A percentile compares a stretch with the other conserved stretches of the same genome.
phyloP scores from a whole-genome alignment of 1,140 invertebrate genomes.

The Drosophila murphyi region DNA sequence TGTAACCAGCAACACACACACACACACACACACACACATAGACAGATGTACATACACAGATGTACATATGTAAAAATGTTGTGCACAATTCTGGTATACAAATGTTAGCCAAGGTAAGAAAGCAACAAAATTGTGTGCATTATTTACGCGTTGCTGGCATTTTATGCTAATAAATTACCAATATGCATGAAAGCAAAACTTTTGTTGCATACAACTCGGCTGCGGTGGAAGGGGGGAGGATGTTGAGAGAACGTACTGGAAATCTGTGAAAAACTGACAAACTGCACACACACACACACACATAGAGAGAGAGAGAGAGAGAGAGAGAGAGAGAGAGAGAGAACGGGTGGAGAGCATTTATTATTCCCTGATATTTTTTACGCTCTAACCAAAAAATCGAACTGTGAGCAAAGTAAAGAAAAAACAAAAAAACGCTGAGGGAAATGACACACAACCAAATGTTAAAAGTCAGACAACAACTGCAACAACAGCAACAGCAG shows the following conservation, averaged over 20 bases:
- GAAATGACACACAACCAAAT: slow-evolving; percentile 39
- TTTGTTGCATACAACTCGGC: slow-evolving; percentile 61
- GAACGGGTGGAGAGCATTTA: slow-evolving; percentile 50
- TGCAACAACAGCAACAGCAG: slow-evolving; percentile 32
- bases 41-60: background rate
- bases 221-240: slow-evolving; percentile 21
- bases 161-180: slow-evolving; percentile 83
- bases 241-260: background rate
- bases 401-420: slow-evolving; percentile 12
- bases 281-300: slow-evolving; percentile 50
- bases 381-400: slow-evolving; percentile 62
- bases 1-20: background rate
- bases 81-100: slow-evolving; percentile 6
- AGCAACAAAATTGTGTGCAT: slow-evolving; percentile 79
- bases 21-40: background rate
- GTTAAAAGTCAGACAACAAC: slow-evolving; percentile 37
- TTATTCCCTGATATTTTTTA: slow-evolving; percentile 77
- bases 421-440: slow-evolving; percentile 47
- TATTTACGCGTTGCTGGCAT: slow-evolving; percentile 78
- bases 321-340: too few relatives aligned
- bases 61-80: background rate
- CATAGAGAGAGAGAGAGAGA: background rate
- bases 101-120: slow-evolving; percentile 46
- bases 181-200: slow-evolving; percentile 77
- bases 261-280: slow-evolving; percentile 66